Base-by-base conservation (phyloP, 2,888 invertebrate species). In the Listrodromus nycthemerus region DNA sequence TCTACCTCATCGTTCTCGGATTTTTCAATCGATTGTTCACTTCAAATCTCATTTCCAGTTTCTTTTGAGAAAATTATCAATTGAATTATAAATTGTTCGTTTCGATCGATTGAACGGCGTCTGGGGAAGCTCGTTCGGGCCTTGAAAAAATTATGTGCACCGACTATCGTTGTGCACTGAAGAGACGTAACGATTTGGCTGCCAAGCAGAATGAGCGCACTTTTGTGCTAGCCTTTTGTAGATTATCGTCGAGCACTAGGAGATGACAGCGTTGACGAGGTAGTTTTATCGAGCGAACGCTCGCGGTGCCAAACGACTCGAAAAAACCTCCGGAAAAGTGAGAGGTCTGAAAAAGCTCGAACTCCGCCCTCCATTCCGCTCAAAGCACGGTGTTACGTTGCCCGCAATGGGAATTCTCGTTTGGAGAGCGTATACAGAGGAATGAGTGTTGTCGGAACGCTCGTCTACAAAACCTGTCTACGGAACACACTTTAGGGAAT, bases 271-370 rank as follows among this genome's bases (percentile, higher is more conserved):
- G 82, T 74, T 66, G 70, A 63, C 84, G 81, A 65, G 82, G 74
- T 74, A 66, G 63, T 82, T 74, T 63, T 78, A 74, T 45, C 55
- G 30, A 61, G 61, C 30, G 74, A 75, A 78, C 65, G 82, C 33
- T 82, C 78, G 33, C 63, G 48, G 55, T 74, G 83, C 83, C 83
- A 80, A 83, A 83, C 80, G 80, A 83, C 76, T 80, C 76, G 80
- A 76, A 80, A 79, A 83, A 83, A 75, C 37, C 19, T 27, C 69
- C 45, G 65, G 48, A 7, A 78, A 65, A 83, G 69, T 48, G 61
- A 50, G 71, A 67, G 24, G 30, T 30, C n/a, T 27, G 41, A 79
- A 71, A 70, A 74, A 73, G 30, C 63, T 52, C 21, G 19, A 37
- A 50, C 41, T 37, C 65, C 65, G 70, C 66, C 70, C 24, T 67